Evolutionary conservation across 1,140 invertebrate species (phyloP).

Genomic region (Heliconius hewitsoni): DNA sequence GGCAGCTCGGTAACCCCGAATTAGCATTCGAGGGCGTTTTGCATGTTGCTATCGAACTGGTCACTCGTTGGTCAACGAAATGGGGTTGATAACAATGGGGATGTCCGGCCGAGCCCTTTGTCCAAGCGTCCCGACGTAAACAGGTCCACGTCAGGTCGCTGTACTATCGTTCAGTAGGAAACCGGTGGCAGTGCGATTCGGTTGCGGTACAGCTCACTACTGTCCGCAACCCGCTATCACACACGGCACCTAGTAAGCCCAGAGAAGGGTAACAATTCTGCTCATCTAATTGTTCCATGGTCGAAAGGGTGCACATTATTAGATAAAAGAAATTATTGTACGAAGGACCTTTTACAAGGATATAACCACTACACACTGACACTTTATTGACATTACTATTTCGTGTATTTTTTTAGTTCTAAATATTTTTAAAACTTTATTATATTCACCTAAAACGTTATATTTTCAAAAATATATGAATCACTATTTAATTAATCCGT

Average conservation of each 20-base stretch:
- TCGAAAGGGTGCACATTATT: conserved; percentile 57
- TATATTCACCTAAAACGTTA: background rate
- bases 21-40: conserved; percentile 64
- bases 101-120: conserved; percentile 62
- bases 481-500: background rate
- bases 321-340: conserved; percentile 32
- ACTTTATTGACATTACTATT: background rate
- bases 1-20: conserved; percentile 61
- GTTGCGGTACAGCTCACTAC: conserved; percentile 66
- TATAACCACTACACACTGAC: conserved; percentile 1
- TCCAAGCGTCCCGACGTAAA: conserved; percentile 48
- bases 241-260: conserved; percentile 46
- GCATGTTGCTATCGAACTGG: conserved; percentile 61
- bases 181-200: conserved; percentile 66
- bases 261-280: conserved; percentile 74
- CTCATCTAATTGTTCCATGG: conserved; percentile 64
- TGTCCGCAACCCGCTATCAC: conserved; percentile 55
- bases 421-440: background rate
- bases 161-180: conserved; percentile 55
- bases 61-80: conserved; percentile 56
- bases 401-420: background rate
- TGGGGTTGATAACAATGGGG: conserved; percentile 71
- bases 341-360: background rate
- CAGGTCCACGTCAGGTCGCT: conserved; percentile 24
- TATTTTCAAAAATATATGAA: background rate